Conservation (phyloP, 1,140 invertebrate genomes). For the roundworm (Caenorhabditis elegans) region DNA sequence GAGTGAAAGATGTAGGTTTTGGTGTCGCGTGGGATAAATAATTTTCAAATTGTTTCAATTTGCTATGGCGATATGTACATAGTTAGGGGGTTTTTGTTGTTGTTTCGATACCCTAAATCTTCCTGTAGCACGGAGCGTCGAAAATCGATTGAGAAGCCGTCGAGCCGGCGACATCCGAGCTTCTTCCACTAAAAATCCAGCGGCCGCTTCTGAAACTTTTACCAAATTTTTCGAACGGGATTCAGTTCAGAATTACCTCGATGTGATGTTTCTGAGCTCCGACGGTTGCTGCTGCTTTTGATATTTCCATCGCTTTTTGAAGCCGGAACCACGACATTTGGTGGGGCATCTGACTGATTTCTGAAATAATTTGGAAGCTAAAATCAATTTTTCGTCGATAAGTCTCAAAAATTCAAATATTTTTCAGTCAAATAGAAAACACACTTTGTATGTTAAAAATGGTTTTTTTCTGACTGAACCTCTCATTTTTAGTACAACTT, state of each 20-base stretch:
- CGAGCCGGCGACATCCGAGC: conserved; percentile 7
- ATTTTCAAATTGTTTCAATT: no score
- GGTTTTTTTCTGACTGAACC: no score
- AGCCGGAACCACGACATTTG: neutral
- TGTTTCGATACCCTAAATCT: neutral
- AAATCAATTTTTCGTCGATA: no score
- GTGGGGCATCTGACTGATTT: neutral
- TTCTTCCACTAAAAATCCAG: neutral
- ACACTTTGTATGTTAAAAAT: no score
- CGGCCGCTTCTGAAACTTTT: neutral
- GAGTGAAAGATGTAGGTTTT: no score
- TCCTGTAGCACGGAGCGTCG: neutral
- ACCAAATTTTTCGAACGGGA: no score
- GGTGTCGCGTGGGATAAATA: no score
- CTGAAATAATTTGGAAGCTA: neutral
- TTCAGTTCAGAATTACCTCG: neutral
- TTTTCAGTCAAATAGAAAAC: no score
- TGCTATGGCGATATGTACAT: no score
- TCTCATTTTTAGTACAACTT: no score
- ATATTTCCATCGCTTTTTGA: conserved; percentile 6
- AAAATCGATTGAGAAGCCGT: neutral
- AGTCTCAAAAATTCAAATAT: no score
- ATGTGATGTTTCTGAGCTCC: neutral
- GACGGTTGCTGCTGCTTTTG: neutral
- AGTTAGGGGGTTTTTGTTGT: no score